phyloP scores from a whole-genome alignment of 2,113 vertebrate genomes.

The Sisor rabdophorus region DNA sequence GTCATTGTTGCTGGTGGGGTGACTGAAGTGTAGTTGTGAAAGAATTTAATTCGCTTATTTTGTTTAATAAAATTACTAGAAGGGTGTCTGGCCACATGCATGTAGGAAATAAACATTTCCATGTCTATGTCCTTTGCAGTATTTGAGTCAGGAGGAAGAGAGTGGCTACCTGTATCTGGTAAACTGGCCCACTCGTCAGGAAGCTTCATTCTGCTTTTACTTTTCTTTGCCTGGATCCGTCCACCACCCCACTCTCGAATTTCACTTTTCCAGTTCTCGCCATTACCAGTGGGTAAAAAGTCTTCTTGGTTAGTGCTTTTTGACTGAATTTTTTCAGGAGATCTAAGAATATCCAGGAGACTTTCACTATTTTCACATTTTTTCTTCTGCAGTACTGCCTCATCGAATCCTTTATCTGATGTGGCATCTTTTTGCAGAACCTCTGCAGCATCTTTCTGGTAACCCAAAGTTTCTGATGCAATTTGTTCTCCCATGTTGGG shows the following conservation, averaged over 20 bases:
- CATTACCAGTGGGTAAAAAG: slow-evolving; percentile 43
- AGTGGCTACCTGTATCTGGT: slow-evolving; percentile 42
- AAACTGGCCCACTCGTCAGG: slow-evolving; percentile 71
- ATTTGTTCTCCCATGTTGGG: slow-evolving; percentile 48
- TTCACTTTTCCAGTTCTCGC: slow-evolving; percentile 69
- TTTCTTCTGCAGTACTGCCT: slow-evolving; percentile 65
- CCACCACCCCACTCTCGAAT: slow-evolving; percentile 67
- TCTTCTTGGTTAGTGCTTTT: slow-evolving; percentile 31
- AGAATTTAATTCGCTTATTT: neutral
- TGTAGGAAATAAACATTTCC: slow-evolving; percentile 41
- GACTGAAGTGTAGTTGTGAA: slow-evolving; percentile 11
- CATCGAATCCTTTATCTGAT: slow-evolving; percentile 56
- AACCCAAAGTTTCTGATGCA: slow-evolving; percentile 60
- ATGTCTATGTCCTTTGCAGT: slow-evolving; percentile 41
- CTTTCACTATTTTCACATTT: slow-evolving; percentile 68
- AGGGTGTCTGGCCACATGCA: slow-evolving; percentile 5
- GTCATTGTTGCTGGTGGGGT: neutral
- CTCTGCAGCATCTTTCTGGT: too few relatives aligned
- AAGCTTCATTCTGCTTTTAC: slow-evolving; percentile 68
- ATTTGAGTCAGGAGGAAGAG: slow-evolving; percentile 45
- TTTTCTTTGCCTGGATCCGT: slow-evolving; percentile 69
- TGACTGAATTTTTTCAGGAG: slow-evolving; percentile 48
- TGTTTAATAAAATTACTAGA: slow-evolving; percentile 1
- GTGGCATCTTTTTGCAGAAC: slow-evolving; percentile 22
- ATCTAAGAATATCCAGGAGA: slow-evolving; percentile 56